Evolutionary conservation across 2,888 invertebrate genomes (phyloP), one percentile per base, ranked within the genome.

Genomic region (Brachylomia viminalis): DNA sequence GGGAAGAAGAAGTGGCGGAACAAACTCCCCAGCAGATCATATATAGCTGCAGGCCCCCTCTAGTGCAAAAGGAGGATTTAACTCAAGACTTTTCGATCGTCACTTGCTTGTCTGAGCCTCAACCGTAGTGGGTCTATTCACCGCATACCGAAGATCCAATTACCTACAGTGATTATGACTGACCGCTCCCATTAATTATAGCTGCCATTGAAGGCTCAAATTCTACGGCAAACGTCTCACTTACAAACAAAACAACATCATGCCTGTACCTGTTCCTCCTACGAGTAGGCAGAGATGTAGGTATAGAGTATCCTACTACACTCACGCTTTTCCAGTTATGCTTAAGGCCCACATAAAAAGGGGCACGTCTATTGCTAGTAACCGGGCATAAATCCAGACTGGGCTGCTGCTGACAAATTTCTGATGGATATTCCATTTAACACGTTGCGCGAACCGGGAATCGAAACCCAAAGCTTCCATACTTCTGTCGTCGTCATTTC

Each of bases 111-210:
- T 49, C 23, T n/a, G 17, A n/a, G 6, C 15, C 42, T 20, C 7
- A 45, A 1, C 52, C 33, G 17, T 5, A 33, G 33, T 54, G 0
- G 7, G 5, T 75, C 8, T 20, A 15, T 38, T 42, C 15, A 59
- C 20, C 68, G 62, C 78, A 77, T 77, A 49, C 78, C 71, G 1
- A 42, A 17, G 71, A 70, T 77, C 71, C 20, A n/a, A 23, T 77
- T 77, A 77, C 73, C 1, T 13, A 20, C 15, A 77, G 47, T n/a
- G 15, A 45, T 70, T 54, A 61, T 30, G 38, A 47, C 77, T 61
- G 61, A 47, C 15, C 47, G 20, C 70, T 61, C n/a, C 30, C 15
- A 23, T 62, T 62, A 27, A 52, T 47, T n/a, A 61, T n/a, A 38
- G 7, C 20, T 33, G 52, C 27, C 69, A 30, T 77, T 61, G 17